phyloP scores from a whole-genome alignment of 1,140 invertebrate species.

The Drosophila suzukii region DNA sequence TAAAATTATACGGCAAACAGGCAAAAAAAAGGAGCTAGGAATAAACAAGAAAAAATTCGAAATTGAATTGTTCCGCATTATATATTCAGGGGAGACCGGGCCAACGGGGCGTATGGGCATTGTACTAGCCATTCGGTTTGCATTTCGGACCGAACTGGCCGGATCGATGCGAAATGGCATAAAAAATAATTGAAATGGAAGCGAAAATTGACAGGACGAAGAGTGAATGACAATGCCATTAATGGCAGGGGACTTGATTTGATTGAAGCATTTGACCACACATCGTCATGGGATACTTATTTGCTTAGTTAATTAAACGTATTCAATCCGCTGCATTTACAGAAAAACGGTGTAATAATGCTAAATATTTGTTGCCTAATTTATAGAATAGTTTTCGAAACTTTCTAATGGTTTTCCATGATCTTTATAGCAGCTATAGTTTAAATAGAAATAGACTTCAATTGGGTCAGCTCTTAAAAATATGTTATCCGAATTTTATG shows the following conservation, averaged over 20 bases:
- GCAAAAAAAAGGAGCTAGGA: conserved; percentile 23
- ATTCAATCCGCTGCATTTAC: background rate
- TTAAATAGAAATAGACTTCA: conserved; percentile 9
- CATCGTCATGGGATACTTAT: conserved; percentile 9
- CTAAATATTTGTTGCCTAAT: background rate
- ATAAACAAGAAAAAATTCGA: conserved; percentile 41
- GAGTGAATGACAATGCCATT: conserved; percentile 41
- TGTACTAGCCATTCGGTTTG: conserved; percentile 13
- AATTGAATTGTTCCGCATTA: conserved; percentile 57
- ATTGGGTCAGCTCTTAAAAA: conserved; percentile 10
- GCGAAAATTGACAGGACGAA: conserved; percentile 40
- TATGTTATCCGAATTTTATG: background rate
- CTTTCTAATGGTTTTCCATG: background rate
- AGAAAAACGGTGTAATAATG: background rate
- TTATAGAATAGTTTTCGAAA: background rate
- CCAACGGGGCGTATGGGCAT: background rate
- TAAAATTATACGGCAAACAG: conserved; percentile 54
- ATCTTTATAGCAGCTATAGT: background rate
- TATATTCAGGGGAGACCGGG: conserved; percentile 24
- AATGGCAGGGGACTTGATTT: conserved; percentile 22
- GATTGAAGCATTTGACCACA: conserved; percentile 1
- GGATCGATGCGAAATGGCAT: conserved; percentile 32
- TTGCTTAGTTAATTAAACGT: conserved; percentile 33
- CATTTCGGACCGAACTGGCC: conserved; percentile 6
- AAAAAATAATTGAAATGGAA: conserved; percentile 49